A percentile compares a stretch with the other conserved stretches of the same genome.
phyloP scores from a whole-genome alignment of 2,888 invertebrate genomes.

The Atherix ibis region DNA sequence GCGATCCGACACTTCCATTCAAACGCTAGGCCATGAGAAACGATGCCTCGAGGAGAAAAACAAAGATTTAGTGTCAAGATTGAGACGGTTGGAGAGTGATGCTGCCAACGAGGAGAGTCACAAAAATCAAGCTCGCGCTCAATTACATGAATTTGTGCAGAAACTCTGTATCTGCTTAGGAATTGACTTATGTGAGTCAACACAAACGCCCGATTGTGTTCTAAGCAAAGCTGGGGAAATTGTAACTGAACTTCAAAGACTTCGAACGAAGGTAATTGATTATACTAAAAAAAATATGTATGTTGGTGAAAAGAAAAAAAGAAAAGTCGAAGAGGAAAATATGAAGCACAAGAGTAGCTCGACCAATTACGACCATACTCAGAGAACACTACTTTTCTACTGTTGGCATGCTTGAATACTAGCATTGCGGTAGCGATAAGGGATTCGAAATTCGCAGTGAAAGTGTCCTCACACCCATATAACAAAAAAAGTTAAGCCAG shows the following conservation, averaged over 20 bases:
- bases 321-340: no score
- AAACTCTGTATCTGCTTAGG: conserved; percentile 57
- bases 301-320: no score
- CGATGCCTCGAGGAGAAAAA: conserved; percentile 57
- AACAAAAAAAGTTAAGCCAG: no score
- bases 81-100: conserved; percentile 54
- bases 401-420: no score
- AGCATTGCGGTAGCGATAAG: no score
- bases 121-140: conserved; percentile 49
- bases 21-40: conserved; percentile 58
- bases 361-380: no score
- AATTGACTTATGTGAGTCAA: conserved; percentile 49
- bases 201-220: conserved; percentile 52
- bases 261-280: conserved; percentile 40
- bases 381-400: no score
- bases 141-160: conserved; percentile 55
- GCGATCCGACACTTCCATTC: conserved; percentile 49
- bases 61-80: conserved; percentile 59
- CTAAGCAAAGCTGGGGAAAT: conserved; percentile 64
- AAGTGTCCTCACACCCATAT: no score
- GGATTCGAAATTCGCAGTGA: no score
- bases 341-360: no score
- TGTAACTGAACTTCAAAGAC: conserved; percentile 52
- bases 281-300: no score
- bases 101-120: conserved; percentile 57